Evolutionary conservation across 2,113 vertebrate species (phyloP).

Genomic region (Panurus biarmicus): DNA sequence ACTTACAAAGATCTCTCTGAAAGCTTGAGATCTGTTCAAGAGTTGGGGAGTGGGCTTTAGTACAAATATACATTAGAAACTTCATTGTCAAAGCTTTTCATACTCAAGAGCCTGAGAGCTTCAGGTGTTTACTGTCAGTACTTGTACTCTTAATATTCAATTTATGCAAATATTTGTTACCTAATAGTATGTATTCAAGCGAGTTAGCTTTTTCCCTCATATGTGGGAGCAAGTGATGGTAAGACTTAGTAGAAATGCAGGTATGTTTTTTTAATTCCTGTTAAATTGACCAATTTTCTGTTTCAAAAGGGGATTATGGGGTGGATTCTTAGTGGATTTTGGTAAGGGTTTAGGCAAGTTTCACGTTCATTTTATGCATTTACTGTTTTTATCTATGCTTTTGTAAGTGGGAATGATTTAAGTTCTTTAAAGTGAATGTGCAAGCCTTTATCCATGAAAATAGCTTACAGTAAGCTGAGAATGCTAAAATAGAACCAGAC

Average conservation of each 20-base stretch:
- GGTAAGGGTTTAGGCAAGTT: background rate
- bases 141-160: background rate
- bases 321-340: background rate
- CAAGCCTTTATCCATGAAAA: background rate
- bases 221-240: background rate
- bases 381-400: background rate
- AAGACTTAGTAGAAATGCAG: too few species aligned
- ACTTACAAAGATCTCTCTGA: background rate
- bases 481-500: background rate
- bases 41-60: background rate
- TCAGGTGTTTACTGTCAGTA: background rate
- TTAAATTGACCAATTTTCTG: background rate
- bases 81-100: background rate
- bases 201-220: fast-evolving
- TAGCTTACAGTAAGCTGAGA: background rate
- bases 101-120: background rate
- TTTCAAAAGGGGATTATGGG: background rate
- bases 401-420: background rate
- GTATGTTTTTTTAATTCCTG: too few species aligned
- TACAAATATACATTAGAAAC: background rate
- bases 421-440: background rate
- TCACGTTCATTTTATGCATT: fast-evolving
- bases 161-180: background rate
- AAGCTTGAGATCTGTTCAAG: background rate
- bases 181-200: too few species aligned